Evolutionary conservation across 23 tunicate genomes (phyloP), one percentile per base, ranked within the genome.

Genomic region (Trididemnum nubilum): DNA sequence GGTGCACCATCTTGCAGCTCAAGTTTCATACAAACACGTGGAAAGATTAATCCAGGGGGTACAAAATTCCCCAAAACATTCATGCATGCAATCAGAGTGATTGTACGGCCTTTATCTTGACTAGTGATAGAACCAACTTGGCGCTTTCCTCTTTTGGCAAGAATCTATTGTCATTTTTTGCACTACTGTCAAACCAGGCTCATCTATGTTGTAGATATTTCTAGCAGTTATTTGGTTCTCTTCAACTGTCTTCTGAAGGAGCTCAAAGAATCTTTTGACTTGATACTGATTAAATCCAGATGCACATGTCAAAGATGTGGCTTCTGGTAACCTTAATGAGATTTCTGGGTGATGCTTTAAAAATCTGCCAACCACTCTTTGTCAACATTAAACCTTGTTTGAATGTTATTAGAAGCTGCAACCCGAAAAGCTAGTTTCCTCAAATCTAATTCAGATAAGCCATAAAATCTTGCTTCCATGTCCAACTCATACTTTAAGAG

Each of bases 401-500:
- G 28, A 9, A 77, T 24, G 35, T 77, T 77, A 28, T 77, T 77
- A 3, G 60, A 28, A 22, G 26, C 60, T 4, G 82, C 82, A 77
- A 77, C 28, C 52, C 52, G 82, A 28, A 18, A 77, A 21, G 82
- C 82, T 7, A 77, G 19, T 7, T 25, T 77, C 25, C 33, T 35
- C 19, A 40, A 27, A 26, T 37, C 61, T 23, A 38, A 19, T 27
- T 5, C 9, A 26, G 76, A 12, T 19, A 40, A 36, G 28, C 82
- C 82, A 51, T 51, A 77, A 77, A 77, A 77, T 57, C 82, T 77
- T 34, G 67, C 26, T 54, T 77, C 67, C 67, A 51, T 51, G n/a
- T 77, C 82, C 2, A 28, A 37, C 12, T 51, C 39, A 77, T 77
- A 67, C 23, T 77, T 7, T 70, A 27, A 59, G 28, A 73, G 18